phyloP scores from a whole-genome alignment of 2,888 invertebrate genomes.

The Leptopilina myrica region DNA sequence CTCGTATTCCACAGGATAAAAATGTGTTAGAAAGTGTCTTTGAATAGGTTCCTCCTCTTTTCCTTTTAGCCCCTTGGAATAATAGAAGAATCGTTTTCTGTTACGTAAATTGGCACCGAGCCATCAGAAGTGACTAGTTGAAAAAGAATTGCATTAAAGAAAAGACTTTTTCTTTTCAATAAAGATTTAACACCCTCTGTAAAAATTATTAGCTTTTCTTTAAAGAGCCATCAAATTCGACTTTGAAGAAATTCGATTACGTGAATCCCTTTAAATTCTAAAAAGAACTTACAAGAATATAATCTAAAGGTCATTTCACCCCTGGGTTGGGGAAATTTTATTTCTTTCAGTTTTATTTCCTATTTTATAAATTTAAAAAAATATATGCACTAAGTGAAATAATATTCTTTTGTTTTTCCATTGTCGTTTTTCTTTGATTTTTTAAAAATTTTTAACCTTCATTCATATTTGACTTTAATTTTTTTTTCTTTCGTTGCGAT shows the following conservation, averaged over 20 bases:
- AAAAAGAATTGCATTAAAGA: conserved; percentile 4
- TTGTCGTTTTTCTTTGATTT: too few relatives aligned
- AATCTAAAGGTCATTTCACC: background rate
- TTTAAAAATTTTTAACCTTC: too few relatives aligned
- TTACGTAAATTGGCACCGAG: background rate
- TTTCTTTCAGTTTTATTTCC: background rate
- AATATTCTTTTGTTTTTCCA: too few relatives aligned
- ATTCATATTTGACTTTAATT: too few relatives aligned
- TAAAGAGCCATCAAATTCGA: conserved; percentile 18
- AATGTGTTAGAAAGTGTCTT: background rate
- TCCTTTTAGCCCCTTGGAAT: background rate
- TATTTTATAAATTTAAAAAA: background rate
- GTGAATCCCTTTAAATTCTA: background rate
- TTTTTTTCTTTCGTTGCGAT: too few relatives aligned
- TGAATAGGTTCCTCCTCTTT: background rate
- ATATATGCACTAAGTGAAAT: too few relatives aligned
- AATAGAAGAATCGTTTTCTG: conserved; percentile 23
- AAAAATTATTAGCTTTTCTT: conserved; percentile 21
- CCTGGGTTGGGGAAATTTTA: background rate
- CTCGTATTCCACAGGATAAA: background rate
- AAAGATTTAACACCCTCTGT: conserved; percentile 21
- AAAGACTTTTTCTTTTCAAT: conserved; percentile 12
- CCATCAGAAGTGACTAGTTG: background rate
- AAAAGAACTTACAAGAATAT: background rate
- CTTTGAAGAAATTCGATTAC: conserved; percentile 16